These are phyloP conservation scores for Grammomys surdaster DNA, from an alignment of 2,113 vertebrate species.

Conservation along the genomic window DNA sequence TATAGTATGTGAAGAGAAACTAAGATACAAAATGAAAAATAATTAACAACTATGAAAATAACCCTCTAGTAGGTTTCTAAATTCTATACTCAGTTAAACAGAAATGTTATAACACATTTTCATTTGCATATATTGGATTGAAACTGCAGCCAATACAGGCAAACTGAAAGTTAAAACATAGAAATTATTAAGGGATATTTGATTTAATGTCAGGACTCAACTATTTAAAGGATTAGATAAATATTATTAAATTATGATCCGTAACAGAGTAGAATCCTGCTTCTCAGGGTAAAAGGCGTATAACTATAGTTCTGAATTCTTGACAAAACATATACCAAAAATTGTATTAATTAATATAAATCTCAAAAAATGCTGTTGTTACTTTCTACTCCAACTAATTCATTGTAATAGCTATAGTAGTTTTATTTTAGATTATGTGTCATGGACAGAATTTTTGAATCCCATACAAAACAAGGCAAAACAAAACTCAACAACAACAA, in stretches of 20 bases:
- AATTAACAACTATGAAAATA: not conserved
- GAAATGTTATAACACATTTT: not conserved
- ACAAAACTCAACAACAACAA: not conserved
- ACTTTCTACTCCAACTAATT: not conserved
- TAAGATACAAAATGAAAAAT: not conserved
- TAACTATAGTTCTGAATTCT: not conserved
- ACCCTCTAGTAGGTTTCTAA: rapidly evolving
- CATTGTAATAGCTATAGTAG: not conserved
- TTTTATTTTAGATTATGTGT: not conserved
- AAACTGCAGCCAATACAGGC: not conserved
- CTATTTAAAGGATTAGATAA: not conserved
- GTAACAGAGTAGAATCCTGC: not conserved
- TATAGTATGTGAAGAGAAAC: not conserved
- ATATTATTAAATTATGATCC: not conserved
- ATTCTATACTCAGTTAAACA: not conserved
- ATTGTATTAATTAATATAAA: not conserved
- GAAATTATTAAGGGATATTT: not conserved
- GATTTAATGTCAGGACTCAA: not conserved
- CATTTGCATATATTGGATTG: not conserved
- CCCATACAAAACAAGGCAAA: not conserved
- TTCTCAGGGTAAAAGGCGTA: not conserved
- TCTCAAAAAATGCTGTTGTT: not conserved
- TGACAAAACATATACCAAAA: not conserved
- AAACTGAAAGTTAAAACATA: not conserved
- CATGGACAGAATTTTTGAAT: not conserved